Percentiles rank a stretch among this genome's conserved stretches.
These are phyloP conservation scores for Aquatica leii DNA, from an alignment of 2,888 invertebrate genomes.

Conservation along the genomic window DNA sequence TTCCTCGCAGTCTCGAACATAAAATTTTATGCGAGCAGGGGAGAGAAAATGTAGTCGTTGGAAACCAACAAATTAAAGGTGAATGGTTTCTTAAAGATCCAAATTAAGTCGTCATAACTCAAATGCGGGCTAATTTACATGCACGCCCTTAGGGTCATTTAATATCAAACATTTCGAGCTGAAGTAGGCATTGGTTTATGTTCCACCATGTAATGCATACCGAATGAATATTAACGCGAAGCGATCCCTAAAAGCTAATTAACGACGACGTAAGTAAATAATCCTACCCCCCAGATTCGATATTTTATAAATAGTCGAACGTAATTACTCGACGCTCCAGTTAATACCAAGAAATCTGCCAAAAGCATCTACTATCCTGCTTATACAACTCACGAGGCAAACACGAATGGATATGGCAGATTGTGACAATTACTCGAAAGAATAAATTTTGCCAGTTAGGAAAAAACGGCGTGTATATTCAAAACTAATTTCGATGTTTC, in stretches of 20 bases:
- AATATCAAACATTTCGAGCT: neutral
- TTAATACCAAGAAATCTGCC: conserved; percentile 27
- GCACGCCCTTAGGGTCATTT: conserved; percentile 11
- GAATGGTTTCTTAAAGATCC: too few species aligned
- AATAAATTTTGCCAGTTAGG: too few species aligned
- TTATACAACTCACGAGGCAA: conserved; percentile 4
- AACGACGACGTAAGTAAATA: conserved; percentile 12
- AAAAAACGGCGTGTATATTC: too few species aligned
- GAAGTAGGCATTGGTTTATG: conserved; percentile 27
- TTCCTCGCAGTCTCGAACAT: neutral
- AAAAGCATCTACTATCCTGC: conserved; percentile 15
- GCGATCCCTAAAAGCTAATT: neutral
- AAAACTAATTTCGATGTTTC: too few species aligned
- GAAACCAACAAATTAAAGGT: too few species aligned
- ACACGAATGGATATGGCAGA: conserved; percentile 20
- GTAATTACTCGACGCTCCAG: conserved; percentile 27
- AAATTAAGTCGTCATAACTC: neutral
- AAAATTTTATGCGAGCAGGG: neutral
- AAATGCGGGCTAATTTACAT: conserved; percentile 15
- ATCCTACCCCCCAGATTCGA: neutral
- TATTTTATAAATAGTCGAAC: conserved; percentile 25
- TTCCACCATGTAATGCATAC: conserved; percentile 31
- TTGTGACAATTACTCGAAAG: conserved; percentile 9
- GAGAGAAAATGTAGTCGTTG: too few species aligned
- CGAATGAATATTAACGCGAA: conserved; percentile 20